Conservation (phyloP, 2,888 invertebrate genomes). For the Drosophila neotestacea region DNA sequence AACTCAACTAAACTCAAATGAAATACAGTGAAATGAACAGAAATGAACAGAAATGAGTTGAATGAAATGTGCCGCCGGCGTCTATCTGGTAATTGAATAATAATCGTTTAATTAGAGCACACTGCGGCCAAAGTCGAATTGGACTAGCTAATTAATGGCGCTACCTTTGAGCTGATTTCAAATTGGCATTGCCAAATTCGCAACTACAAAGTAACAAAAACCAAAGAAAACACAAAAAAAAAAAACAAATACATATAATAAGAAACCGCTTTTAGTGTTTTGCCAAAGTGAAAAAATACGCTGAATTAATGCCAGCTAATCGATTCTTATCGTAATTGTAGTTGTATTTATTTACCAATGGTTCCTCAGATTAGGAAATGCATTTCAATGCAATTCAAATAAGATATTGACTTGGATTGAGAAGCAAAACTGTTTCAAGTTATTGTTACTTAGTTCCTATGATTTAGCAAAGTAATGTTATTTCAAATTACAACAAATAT, state of each 20-base stretch:
- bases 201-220: conserved; percentile 2
- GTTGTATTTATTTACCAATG: not conserved
- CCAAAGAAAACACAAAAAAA: too few species aligned
- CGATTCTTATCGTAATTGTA: not conserved
- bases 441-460: too few species aligned
- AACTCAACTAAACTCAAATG: too few species aligned
- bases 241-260: not conserved
- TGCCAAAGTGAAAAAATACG: conserved; percentile 12
- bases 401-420: too few species aligned
- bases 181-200: conserved; percentile 16
- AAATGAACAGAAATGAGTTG: conserved; percentile 14
- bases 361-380: not conserved
- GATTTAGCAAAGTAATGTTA: not conserved
- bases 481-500: too few species aligned
- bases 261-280: conserved; percentile 1
- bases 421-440: too few species aligned
- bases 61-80: conserved; percentile 34
- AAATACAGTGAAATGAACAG: not conserved
- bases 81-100: conserved; percentile 55
- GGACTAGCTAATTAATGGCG: conserved; percentile 38
- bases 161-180: conserved; percentile 44
- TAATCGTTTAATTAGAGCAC: conserved; percentile 63
- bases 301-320: conserved; percentile 11
- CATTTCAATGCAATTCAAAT: not conserved
- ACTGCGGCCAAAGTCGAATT: conserved; percentile 54